A percentile compares a stretch with the other conserved stretches of the same genome.
These are phyloP conservation scores for Phanerotoma sp. DNA, from an alignment of 2,888 invertebrate genomes.

Conservation along the genomic window DNA sequence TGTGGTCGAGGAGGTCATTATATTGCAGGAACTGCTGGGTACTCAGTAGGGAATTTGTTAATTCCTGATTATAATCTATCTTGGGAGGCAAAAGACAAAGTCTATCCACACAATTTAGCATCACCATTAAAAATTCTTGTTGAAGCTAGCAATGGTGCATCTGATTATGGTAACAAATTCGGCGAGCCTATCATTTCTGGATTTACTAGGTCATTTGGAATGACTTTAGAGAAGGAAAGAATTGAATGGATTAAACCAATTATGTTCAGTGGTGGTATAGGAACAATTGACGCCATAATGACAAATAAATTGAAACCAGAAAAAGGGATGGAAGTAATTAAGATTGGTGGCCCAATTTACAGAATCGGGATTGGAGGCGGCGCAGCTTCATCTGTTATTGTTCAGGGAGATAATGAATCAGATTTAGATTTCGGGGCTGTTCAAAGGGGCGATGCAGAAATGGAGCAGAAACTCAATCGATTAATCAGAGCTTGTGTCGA, in stretches of 20 bases:
- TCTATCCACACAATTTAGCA: conserved; percentile 89
- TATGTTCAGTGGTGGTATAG: conserved; percentile 98
- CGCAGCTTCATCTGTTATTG: conserved; percentile 93
- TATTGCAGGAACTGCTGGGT: conserved; percentile 95
- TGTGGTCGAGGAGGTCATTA: conserved; percentile 93
- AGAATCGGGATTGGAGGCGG: conserved; percentile 98
- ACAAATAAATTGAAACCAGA: conserved; percentile 74
- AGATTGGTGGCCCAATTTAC: conserved; percentile 97
- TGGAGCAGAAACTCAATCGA: conserved; percentile 97
- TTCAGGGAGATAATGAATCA: conserved; percentile 84
- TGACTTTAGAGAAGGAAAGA: conserved; percentile 66
- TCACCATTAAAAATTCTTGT: conserved; percentile 85
- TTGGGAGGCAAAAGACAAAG: conserved; percentile 72
- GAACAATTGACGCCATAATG: conserved; percentile 83
- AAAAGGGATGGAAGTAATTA: conserved; percentile 86
- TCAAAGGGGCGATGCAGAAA: conserved; percentile 96
- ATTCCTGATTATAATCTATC: conserved; percentile 88
- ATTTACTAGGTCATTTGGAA: conserved; percentile 89
- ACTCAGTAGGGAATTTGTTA: conserved; percentile 89
- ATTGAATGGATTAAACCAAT: conserved; percentile 97
- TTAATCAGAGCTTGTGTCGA: conserved; percentile 92
- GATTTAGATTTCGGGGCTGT: conserved; percentile 96
- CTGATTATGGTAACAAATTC: conserved; percentile 99
- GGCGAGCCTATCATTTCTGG: conserved; percentile 94
- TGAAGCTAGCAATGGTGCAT: conserved; percentile 97